Base-by-base conservation (phyloP, 2,113 vertebrate species). In the Nycticryphes semicollaris region DNA sequence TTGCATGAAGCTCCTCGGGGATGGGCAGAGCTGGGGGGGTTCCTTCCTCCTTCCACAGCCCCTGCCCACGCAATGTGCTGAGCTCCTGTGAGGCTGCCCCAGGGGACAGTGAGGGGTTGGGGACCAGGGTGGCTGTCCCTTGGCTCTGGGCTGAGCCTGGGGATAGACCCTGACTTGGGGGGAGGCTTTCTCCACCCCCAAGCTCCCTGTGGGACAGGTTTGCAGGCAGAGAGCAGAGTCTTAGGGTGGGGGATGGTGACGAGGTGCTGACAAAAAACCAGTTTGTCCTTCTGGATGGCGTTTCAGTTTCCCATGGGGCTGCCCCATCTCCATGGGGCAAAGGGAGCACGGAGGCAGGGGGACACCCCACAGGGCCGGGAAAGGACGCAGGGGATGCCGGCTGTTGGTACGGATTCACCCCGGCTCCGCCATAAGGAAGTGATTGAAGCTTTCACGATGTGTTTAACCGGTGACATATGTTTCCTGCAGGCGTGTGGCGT, bases 401-500 rank as follows among this genome's bases (percentile, higher is more conserved):
- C 83, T 84, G 53, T 39, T 31, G 53, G 73, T 45, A 54, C 4
- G 39, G 30, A 63, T 19, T 74, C 72, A 82, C 74, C 81, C 93
- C 2, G 3, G 60, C 94, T 87, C 78, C 8, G 1, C 90, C 97
- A 97, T 96, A 96, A 97, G 97, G 97, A 97, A 97, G 95, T 47
- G 90, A 97, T 97, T 97, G 97, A 93, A 95, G 93, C 88, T 97
- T 97, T 97, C 95, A 96, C 85, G 90, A 97, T 96, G 90, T 93
- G 90, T 96, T 97, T 97, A 97, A 97, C 77, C 70, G 82, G 95
- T 96, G 97, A 97, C 97, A 97, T 94, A 93, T 96, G 97, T 95
- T 97, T 96, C 97, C 96, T 96, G 96, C 93, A 85, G 97, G 94
- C 28, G 30, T 60, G 94, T 95, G 68, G 88, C 93, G 47, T 84